A percentile compares a stretch with the other conserved stretches of the same genome.
Evolutionary conservation across 2,888 invertebrate genomes (phyloP).

Genomic region (Drepanosiphum platanoidis): DNA sequence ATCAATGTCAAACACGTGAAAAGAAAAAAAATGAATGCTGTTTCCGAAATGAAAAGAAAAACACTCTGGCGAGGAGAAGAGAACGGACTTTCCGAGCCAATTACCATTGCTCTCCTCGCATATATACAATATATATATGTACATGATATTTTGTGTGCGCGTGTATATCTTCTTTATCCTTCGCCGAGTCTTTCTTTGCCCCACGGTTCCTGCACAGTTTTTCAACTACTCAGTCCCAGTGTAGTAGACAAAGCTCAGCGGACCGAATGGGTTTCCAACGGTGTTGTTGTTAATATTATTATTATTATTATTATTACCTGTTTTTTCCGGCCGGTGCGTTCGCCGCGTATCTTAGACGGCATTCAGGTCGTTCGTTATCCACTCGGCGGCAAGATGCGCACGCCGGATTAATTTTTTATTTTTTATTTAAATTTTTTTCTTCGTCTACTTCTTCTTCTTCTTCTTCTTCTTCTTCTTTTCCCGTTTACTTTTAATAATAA

Average conservation of each 20-base stretch:
- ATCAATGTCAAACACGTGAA: not conserved
- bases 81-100: conserved; percentile 29
- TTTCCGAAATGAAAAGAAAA: not conserved
- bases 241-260: conserved; percentile 41
- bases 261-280: conserved; percentile 33
- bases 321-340: conserved; percentile 22
- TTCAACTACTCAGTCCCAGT: not conserved
- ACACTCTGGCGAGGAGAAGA: not conserved
- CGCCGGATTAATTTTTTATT: conserved; percentile 14
- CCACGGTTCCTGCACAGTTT: conserved; percentile 3
- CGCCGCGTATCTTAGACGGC: conserved; percentile 40
- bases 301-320: conserved; percentile 48
- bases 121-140: not conserved
- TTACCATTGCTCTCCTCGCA: conserved; percentile 26
- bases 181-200: conserved; percentile 19
- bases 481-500: conserved; percentile 23
- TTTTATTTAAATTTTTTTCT: conserved; percentile 22
- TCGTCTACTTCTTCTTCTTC: too few species aligned
- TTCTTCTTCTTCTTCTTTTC: too few species aligned
- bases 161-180: not conserved
- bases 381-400: not conserved
- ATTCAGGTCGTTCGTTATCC: conserved; percentile 30
- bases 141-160: not conserved
- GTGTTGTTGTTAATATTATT: too few species aligned
- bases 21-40: not conserved